These are phyloP conservation scores for Lucifuga dentata DNA, from an alignment of 2,113 vertebrate genomes.

Conservation along the genomic window DNA sequence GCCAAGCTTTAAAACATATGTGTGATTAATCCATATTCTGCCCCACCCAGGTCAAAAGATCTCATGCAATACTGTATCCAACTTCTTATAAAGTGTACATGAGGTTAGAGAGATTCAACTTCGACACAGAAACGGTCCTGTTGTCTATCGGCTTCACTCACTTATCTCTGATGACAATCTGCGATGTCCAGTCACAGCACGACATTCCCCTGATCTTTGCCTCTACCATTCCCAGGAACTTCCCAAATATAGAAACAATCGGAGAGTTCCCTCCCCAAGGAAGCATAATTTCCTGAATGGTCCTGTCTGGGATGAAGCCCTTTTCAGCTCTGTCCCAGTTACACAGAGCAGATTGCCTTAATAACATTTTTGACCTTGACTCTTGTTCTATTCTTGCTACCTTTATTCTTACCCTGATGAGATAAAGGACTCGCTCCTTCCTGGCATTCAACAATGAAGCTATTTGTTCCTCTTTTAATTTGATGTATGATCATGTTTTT, in stretches of 20 bases:
- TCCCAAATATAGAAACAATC: constrained; percentile 78
- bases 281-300: constrained; percentile 74
- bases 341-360: constrained; percentile 17
- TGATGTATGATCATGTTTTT: constrained; percentile 15
- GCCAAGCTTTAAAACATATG: constrained; percentile 14
- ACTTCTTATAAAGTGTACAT: not conserved
- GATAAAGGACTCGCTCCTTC: constrained; percentile 28
- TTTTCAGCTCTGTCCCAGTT: not conserved
- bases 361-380: constrained; percentile 66
- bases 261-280: constrained; percentile 41
- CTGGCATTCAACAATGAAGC: not conserved
- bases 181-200: constrained; percentile 5
- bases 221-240: constrained; percentile 60
- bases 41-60: not conserved
- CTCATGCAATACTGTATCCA: not conserved
- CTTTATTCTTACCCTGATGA: constrained; percentile 29
- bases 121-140: constrained; percentile 5
- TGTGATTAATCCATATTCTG: constrained; percentile 1
- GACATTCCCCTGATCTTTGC: constrained; percentile 29
- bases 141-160: not conserved
- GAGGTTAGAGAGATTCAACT: constrained; percentile 16
- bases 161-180: constrained; percentile 29
- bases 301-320: constrained; percentile 29
- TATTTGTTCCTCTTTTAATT: constrained; percentile 4
- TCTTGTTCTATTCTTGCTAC: constrained; percentile 61